Base-by-base conservation (phyloP, 2,797 vertebrate genomes). In the Erpetoichthys calabaricus region DNA sequence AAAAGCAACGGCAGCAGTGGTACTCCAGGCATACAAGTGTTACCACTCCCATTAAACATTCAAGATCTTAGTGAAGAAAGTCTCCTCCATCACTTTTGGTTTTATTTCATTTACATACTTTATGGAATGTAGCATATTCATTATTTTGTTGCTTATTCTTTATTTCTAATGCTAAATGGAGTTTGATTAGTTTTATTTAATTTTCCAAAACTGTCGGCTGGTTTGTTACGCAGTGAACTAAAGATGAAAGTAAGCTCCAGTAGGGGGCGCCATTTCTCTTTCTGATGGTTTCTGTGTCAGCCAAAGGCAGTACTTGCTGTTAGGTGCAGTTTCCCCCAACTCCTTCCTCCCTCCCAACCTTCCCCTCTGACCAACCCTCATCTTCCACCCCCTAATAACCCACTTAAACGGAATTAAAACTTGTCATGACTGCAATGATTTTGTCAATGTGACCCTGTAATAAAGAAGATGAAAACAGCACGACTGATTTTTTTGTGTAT, bases 391-490 rank as follows among this genome's bases (percentile, higher is more conserved):
- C 25, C 25, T 25, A 25, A 25, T 25, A 25, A 25, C 25, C 25
- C 25, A 25, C 25, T 25, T 25, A 25, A 25, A 25, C 25, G 2
- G 25, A 25, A 25, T 25, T 25, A 25, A 25, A 25, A 25, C 75
- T 81, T 66, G 74, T 77, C 73, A 73, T 71, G 80, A 83, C 78
- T 81, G 78, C 77, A 74, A 80, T 82, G 76, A 78, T 80, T 78
- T 81, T 84, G 80, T 86, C 70, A 64, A 80, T 86, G 78, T 85
- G 79, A 83, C 78, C 42, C 44, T 81, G 78, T 70, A 73, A 70
- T 64, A 65, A 70, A 71, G 56, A 42, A 63, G 49, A 59, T 42
- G n/a, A 56, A 55, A 44, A 7, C 5, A 43, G 8, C 3, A 44
- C 25, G 25, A 25, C 25, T 25, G 25, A 25, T 25, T 25, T 25